These are phyloP conservation scores for Palythoa grandiflora DNA, from an alignment of 92 coral and sea anemone genomes.

Conservation along the genomic window DNA sequence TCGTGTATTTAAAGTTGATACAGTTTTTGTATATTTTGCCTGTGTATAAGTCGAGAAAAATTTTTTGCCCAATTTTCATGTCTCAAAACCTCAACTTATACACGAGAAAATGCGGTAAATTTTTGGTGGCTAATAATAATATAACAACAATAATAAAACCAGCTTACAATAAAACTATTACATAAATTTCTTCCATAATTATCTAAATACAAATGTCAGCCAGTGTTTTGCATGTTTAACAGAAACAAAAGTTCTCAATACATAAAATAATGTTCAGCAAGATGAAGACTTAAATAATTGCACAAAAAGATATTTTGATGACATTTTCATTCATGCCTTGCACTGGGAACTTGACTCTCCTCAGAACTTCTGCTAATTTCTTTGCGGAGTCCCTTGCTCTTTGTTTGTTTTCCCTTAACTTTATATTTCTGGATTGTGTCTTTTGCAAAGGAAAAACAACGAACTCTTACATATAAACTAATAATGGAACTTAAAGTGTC, in stretches of 20 bases:
- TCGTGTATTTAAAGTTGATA: no score
- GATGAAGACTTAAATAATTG: background rate
- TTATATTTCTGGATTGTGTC: conserved; percentile 14
- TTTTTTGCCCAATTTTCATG: no score
- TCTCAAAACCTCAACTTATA: no score
- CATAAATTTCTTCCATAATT: background rate
- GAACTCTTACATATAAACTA: conserved; percentile 46
- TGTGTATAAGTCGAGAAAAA: no score
- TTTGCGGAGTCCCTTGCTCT: conserved; percentile 1
- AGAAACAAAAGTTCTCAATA: background rate
- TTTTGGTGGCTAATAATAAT: no score
- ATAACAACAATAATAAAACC: no score
- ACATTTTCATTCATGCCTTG: conserved; percentile 1
- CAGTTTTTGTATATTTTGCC: no score
- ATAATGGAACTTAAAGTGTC: conserved; percentile 51
- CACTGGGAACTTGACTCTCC: background rate
- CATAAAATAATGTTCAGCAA: background rate
- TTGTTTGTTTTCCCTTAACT: conserved; percentile 17
- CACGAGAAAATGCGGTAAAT: no score
- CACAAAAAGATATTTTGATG: background rate
- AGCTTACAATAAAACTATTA: background rate
- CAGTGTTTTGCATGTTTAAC: conserved; percentile 5
- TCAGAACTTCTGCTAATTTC: conserved; percentile 5
- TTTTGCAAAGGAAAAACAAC: conserved; percentile 14
- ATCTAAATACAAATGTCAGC: conserved; percentile 8